phyloP scores from a whole-genome alignment of 1,140 invertebrate species.

The Lepeophtheirus salmonis region DNA sequence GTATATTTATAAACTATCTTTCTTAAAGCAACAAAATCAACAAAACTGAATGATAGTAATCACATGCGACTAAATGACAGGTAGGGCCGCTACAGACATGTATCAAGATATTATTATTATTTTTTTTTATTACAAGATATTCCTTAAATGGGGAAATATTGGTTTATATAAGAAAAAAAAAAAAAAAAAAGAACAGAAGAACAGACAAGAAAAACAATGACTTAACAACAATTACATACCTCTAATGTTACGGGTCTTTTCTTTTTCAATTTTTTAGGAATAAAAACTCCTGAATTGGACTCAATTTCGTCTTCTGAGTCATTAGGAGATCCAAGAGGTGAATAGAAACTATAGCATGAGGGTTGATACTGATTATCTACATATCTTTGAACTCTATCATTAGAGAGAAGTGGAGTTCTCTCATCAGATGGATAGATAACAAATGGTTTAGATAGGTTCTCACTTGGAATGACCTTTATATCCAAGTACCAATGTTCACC shows the following conservation, averaged over 20 bases:
- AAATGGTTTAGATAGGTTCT: not conserved
- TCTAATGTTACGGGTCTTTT: not conserved
- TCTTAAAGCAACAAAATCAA: too few species aligned
- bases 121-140: too few species aligned
- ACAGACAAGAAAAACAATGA: too few species aligned
- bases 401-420: not conserved
- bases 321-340: not conserved
- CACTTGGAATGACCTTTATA: not conserved
- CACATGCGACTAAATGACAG: too few species aligned
- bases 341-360: not conserved
- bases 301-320: conserved; percentile 5
- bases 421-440: not conserved
- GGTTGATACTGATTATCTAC: not conserved
- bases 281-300: not conserved
- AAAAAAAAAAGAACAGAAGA: too few species aligned
- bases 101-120: too few species aligned
- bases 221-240: not conserved
- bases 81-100: too few species aligned
- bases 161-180: too few species aligned
- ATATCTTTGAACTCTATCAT: too few species aligned
- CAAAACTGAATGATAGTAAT: too few species aligned
- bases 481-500: conserved; percentile 4
- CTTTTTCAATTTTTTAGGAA: not conserved
- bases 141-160: too few species aligned
- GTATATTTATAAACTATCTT: too few species aligned